Base-by-base conservation (phyloP, 2,113 vertebrate species). In the Heterotilapia buettikoferi region DNA sequence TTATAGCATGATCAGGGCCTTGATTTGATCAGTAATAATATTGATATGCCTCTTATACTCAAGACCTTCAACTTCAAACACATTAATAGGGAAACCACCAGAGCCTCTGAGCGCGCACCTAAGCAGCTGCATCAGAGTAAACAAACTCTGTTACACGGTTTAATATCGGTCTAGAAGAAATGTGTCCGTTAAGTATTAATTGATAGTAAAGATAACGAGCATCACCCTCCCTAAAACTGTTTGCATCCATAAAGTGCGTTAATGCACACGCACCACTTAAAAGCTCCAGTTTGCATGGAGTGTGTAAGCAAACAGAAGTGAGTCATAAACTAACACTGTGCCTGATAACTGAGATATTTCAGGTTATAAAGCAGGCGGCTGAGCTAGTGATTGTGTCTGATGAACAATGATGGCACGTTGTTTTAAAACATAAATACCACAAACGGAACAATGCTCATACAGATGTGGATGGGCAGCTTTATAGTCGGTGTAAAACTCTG, bases 1-100 rank as follows among this genome's bases (percentile, higher is more conserved):
- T 31, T 50, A 1, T 0, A 12, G 45, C 43, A 50, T 19, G 61
- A 61, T 59, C 26, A 16, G 29, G 29, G 59, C 5, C 16, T 33
- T 71, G 36, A 73, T 3, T 47, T 47, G 14, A 76, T 76, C 71
- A 76, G n/a, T n/a, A n/a, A n/a, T n/a, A n/a, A n/a, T n/a, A n/a
- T n/a, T n/a, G 8, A 76, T 50, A 29, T 19, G 43, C 13, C 21
- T 73, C 13, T 68, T 73, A 31, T 0, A 47, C 16, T 19, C 40
- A 50, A 76, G 29, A 76, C 9, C 14, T 50, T 45, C 4, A 76
- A 29, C 43, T 7, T 50, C 26, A 76, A 76, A 47, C 24, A 76
- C 11, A 45, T 47, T 45, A 26, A 0, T 24, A 13, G 24, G 14
- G 68, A 76, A 50, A 19, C 10, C 24, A 76, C 24, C 40, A 47